Base-by-base conservation (phyloP, 2,113 vertebrate species). In the human region DNA sequence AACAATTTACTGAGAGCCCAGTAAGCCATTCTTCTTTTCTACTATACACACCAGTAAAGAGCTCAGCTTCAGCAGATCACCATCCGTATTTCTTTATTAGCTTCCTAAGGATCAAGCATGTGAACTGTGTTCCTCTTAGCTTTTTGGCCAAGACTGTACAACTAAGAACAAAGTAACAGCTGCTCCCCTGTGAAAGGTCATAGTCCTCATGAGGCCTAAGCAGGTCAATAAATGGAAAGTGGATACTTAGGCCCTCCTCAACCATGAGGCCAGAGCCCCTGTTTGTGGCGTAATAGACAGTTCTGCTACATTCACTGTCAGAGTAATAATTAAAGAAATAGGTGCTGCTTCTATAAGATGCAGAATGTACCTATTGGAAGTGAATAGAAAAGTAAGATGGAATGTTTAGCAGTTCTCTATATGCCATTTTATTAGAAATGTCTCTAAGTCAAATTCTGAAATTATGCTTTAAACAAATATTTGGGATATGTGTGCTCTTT, bases 151-250 rank as follows among this genome's bases (percentile, higher is more conserved):
- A 83, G 89, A 96, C 38, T 87, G 30, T 27, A 59, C 40, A 90
- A 5, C 89, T 75, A 14, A 93, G 85, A 94, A 11, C 78, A 66
- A 14, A 96, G 72, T 35, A 61, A 72, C 96, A 98, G 96, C 96
- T 98, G 96, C 72, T 95, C 73, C 73, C 61, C 83, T 80, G 59
- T 83, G 81, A 90, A 94, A 96, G 96, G 87, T 95, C 88, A 4
- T 10, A 55, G 70, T 57, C 61, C 89, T 73, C 84, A 73, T 64
- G 94, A 91, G 96, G 81, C 90, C 30, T 32, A 20, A 48, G 45
- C 68, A 75, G 83, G 14, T 43, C 95, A 82, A 4, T 91, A 82
- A 96, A 50, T 96, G 89, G 52, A 76, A 93, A 78, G 30, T 43
- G 66, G 73, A 50, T 66, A 27, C 57, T 72, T 30, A 70, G 20